A percentile compares a stretch with the other conserved stretches of the same genome.
These are phyloP conservation scores for Rattus rattus DNA, from an alignment of 2,113 vertebrate genomes.

Conservation along the genomic window DNA sequence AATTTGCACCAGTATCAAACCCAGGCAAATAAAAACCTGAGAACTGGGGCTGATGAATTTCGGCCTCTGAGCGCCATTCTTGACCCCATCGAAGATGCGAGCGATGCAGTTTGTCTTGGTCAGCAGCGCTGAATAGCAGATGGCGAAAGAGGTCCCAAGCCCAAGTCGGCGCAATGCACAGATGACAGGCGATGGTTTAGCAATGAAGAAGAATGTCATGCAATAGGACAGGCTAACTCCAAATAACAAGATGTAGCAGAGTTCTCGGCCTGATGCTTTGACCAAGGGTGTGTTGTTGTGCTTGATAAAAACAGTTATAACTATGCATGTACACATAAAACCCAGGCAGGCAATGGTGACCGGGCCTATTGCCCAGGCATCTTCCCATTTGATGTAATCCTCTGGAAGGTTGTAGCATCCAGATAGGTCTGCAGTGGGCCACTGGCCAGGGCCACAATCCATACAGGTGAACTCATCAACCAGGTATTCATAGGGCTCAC, in stretches of 20 bases:
- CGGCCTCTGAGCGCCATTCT: conserved; percentile 94
- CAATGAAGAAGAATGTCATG: conserved; percentile 99
- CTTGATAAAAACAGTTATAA: conserved; percentile 94
- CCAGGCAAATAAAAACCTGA: conserved; percentile 98
- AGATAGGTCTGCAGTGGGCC: conserved; percentile 94
- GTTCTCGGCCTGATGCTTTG: conserved; percentile 97
- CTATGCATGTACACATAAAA: conserved; percentile 94
- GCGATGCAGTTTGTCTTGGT: conserved; percentile 99
- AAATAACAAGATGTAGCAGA: conserved; percentile 96
- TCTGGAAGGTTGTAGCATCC: conserved; percentile 96
- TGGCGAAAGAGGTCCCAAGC: conserved; percentile 96
- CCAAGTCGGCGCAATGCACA: conserved; percentile 95
- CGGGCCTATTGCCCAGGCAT: conserved; percentile 98
- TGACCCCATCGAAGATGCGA: conserved; percentile 96
- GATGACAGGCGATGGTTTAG: conserved; percentile 96
- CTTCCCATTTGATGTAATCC: conserved; percentile 99
- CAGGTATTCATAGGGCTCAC: conserved; percentile 95
- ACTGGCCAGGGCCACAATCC: conserved; percentile 95
- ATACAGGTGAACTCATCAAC: conserved; percentile 97
- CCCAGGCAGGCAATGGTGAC: conserved; percentile 97
- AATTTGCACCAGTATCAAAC: conserved; percentile 96
- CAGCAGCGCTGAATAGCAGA: conserved; percentile 98
- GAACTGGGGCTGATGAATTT: conserved; percentile 98
- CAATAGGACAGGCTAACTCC: conserved; percentile 97
- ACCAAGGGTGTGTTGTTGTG: conserved; percentile 97